A percentile compares a stretch with the other conserved stretches of the same genome.
These are phyloP conservation scores for Idris sp. DNA, from an alignment of 1,140 invertebrate species.

Conservation along the genomic window DNA sequence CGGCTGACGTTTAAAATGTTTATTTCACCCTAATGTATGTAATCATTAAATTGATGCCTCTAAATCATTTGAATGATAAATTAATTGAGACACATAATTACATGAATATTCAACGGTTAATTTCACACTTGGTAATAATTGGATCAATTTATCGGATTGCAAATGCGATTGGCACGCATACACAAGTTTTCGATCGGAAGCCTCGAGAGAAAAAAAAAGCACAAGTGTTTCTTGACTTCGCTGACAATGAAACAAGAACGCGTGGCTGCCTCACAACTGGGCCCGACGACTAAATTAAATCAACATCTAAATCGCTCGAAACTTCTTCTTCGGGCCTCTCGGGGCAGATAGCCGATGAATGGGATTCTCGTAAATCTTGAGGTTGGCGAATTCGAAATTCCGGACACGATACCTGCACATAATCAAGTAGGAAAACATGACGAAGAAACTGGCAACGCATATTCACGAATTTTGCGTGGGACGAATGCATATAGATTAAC, in stretches of 20 bases:
- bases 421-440: slow-evolving; percentile 65
- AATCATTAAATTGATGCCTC: too few species aligned
- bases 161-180: slow-evolving; percentile 25
- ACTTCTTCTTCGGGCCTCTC: too few species aligned
- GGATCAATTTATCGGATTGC: slow-evolving; percentile 36
- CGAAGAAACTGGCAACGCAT: slow-evolving; percentile 45
- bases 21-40: too few species aligned
- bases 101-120: slow-evolving; percentile 40
- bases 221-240: slow-evolving; percentile 11
- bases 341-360: slow-evolving; percentile 32
- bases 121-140: slow-evolving; percentile 33
- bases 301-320: slow-evolving; percentile 68
- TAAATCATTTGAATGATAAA: slow-evolving; percentile 29
- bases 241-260: slow-evolving; percentile 52
- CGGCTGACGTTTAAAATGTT: too few species aligned
- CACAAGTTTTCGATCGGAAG: slow-evolving; percentile 35
- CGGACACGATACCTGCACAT: slow-evolving; percentile 63
- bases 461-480: slow-evolving; percentile 53
- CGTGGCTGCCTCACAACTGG: slow-evolving; percentile 38
- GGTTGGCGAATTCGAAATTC: slow-evolving; percentile 66
- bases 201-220: slow-evolving; percentile 13
- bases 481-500: slow-evolving; percentile 54
- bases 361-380: slow-evolving; percentile 61
- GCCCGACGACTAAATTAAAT: slow-evolving; percentile 66
- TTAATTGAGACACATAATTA: slow-evolving; percentile 31